Evolutionary conservation across 2,797 vertebrate species (phyloP).

Genomic region (Carcharodon carcharias): DNA sequence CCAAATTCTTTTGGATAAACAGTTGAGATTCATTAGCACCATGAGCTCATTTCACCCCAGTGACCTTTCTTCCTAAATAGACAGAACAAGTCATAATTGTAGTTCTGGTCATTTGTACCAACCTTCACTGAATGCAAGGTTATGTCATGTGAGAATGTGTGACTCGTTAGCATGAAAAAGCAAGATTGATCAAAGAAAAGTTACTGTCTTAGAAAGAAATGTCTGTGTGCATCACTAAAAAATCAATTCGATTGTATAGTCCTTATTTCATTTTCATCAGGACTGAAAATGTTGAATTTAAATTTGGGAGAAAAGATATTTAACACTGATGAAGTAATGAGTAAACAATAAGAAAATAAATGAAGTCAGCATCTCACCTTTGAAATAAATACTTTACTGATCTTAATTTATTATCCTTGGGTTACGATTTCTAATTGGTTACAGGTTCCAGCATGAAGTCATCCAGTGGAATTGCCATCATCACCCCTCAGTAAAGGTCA

Average conservation of each 20-base stretch:
- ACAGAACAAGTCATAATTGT: conserved; percentile 12
- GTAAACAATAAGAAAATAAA: background rate
- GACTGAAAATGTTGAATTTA: background rate
- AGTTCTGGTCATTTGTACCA: background rate
- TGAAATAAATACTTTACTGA: background rate
- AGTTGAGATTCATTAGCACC: background rate
- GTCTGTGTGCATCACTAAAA: background rate
- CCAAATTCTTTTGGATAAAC: background rate
- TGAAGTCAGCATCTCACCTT: background rate
- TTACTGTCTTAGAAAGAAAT: background rate
- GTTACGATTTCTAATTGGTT: background rate
- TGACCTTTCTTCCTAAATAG: background rate
- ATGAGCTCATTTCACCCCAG: background rate
- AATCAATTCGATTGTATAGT: background rate
- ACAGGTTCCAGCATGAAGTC: background rate
- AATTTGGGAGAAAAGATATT: background rate
- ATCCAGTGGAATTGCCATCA: background rate
- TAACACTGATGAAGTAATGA: background rate
- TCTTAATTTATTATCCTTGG: background rate
- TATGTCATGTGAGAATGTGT: background rate
- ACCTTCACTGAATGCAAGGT: background rate
- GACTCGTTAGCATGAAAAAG: background rate
- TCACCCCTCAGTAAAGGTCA: background rate
- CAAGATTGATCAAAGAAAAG: background rate
- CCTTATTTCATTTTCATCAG: background rate